Conservation (phyloP, 2,888 invertebrate species). For the Flabesymbios commensalis region DNA sequence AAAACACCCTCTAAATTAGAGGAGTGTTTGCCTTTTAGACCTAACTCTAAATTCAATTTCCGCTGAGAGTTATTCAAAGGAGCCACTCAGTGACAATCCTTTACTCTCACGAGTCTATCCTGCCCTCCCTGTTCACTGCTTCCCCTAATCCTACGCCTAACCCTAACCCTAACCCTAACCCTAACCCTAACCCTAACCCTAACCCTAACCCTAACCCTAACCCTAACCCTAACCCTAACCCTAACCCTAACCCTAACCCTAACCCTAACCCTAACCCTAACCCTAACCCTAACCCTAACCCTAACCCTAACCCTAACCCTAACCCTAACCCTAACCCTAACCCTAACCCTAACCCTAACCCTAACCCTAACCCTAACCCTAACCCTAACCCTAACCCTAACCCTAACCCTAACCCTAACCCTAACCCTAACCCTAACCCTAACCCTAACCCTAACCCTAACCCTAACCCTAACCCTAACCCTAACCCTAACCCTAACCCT, state of each 20-base stretch:
- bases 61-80: too few species aligned
- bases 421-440: conserved; percentile 29
- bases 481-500: conserved; percentile 24
- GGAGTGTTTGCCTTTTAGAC: too few species aligned
- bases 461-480: conserved; percentile 24
- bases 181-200: conserved; percentile 36
- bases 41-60: too few species aligned
- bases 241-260: conserved; percentile 30
- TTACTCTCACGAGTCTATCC: too few species aligned
- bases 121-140: too few species aligned
- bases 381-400: conserved; percentile 16
- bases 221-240: conserved; percentile 29
- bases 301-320: conserved; percentile 29
- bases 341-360: conserved; percentile 18
- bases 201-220: conserved; percentile 37
- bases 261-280: conserved; percentile 30
- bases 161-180: conserved; percentile 23
- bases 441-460: conserved; percentile 26
- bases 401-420: conserved; percentile 26
- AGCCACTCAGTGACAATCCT: too few species aligned
- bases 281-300: conserved; percentile 22
- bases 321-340: conserved; percentile 12
- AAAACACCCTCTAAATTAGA: too few species aligned
- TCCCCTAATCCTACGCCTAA: conserved; percentile 10
- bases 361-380: conserved; percentile 17